Conservation (phyloP, 2,797 vertebrate genomes). For the Crax fasciolata region DNA sequence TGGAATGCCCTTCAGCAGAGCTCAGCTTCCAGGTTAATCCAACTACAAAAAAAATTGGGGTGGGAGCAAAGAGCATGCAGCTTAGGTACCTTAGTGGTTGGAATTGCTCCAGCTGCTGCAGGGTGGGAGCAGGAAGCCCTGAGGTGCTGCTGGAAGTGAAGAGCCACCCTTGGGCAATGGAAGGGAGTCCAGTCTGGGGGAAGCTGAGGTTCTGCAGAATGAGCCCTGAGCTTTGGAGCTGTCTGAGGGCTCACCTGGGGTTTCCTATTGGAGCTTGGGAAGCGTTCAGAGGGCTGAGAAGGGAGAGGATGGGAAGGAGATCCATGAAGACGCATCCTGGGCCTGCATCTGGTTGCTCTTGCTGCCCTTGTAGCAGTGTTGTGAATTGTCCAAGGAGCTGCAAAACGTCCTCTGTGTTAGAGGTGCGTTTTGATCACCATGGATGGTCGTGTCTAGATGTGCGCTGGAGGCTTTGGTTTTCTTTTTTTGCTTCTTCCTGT, state of each 20-base stretch:
- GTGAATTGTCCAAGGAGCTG: background rate
- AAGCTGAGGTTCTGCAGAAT: background rate
- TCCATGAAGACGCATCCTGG: background rate
- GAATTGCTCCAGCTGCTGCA: background rate
- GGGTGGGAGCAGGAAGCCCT: background rate
- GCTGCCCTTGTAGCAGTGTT: background rate
- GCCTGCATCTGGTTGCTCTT: background rate
- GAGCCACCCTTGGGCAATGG: background rate
- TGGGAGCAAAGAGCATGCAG: background rate
- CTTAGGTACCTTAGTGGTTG: background rate
- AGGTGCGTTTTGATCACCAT: fast-evolving
- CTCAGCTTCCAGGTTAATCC: background rate
- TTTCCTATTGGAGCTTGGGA: background rate
- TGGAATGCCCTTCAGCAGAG: background rate
- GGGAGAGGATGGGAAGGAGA: background rate
- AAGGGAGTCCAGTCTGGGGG: background rate
- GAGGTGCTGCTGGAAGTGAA: background rate
- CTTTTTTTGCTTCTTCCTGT: background rate
- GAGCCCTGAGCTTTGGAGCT: background rate
- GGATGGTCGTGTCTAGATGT: background rate
- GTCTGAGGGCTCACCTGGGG: background rate
- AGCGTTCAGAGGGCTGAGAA: background rate
- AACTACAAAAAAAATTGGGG: fast-evolving
- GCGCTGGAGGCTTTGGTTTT: background rate
- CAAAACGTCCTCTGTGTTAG: background rate